Evolutionary conservation across 2,888 invertebrate genomes (phyloP).

Genomic region (Pyralis farinalis): DNA sequence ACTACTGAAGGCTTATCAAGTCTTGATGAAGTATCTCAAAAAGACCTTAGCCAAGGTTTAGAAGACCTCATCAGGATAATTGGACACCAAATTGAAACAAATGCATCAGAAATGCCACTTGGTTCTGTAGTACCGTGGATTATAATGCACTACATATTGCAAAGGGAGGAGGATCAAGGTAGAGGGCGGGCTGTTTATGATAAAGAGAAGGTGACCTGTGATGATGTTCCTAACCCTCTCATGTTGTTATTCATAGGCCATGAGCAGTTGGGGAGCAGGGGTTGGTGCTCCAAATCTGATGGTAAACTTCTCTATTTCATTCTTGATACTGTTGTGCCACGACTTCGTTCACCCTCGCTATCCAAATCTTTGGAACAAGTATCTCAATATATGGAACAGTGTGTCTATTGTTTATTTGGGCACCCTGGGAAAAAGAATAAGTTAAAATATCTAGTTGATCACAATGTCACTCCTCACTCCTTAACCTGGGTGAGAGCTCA

Average conservation of each 20-base stretch:
- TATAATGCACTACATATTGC: slow-evolving; percentile 88
- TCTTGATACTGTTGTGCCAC: slow-evolving; percentile 87
- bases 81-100: slow-evolving; percentile 90
- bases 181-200: slow-evolving; percentile 71
- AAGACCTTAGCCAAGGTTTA: slow-evolving; percentile 84
- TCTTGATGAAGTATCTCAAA: slow-evolving; percentile 77
- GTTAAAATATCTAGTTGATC: slow-evolving; percentile 84
- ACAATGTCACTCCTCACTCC: slow-evolving; percentile 85
- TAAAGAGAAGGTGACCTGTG: slow-evolving; percentile 63
- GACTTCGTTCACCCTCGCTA: slow-evolving; percentile 84
- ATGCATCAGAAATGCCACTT: slow-evolving; percentile 83
- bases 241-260: slow-evolving; percentile 91
- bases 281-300: slow-evolving; percentile 89
- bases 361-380: slow-evolving; percentile 84
- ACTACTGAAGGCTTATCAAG: slow-evolving; percentile 63
- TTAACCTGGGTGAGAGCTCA: slow-evolving; percentile 88
- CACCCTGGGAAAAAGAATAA: slow-evolving; percentile 87
- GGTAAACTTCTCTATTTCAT: slow-evolving; percentile 90
- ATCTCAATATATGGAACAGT: slow-evolving; percentile 91
- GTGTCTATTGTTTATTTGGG: slow-evolving; percentile 90
- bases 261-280: slow-evolving; percentile 88
- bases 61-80: slow-evolving; percentile 88
- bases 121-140: slow-evolving; percentile 91
- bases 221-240: slow-evolving; percentile 86
- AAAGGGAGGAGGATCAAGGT: slow-evolving; percentile 86